phyloP scores from a whole-genome alignment of 64 coral and sea anemone genomes.

The Porites australiensis region DNA sequence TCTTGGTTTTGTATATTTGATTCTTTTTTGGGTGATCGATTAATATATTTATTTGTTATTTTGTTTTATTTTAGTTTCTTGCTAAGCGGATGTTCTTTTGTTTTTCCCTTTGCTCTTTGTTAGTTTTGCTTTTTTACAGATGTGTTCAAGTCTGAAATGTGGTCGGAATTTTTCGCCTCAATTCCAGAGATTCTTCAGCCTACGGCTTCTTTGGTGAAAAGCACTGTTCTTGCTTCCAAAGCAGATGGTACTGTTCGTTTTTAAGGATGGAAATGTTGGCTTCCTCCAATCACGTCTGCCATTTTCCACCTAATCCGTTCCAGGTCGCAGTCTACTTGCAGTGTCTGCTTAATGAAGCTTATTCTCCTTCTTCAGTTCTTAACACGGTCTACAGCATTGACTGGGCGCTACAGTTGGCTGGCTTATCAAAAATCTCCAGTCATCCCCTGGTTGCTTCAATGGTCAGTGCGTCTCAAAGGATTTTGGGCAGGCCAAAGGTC shows the following conservation, averaged over 20 bases:
- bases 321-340: slow-evolving; percentile 6
- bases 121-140: not conserved
- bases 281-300: not conserved
- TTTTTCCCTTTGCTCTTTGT: not conserved
- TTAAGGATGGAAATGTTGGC: slow-evolving; percentile 63
- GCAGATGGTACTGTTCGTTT: slow-evolving; percentile 41
- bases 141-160: slow-evolving; percentile 22
- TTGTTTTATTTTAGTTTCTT: too few species aligned
- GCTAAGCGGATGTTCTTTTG: not conserved
- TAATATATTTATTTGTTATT: too few species aligned
- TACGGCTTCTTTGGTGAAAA: not conserved
- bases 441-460: slow-evolving; percentile 14
- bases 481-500: slow-evolving; percentile 18
- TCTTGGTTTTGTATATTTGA: not conserved
- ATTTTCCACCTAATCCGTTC: slow-evolving; percentile 29
- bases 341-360: not conserved
- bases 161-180: slow-evolving; percentile 1
- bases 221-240: slow-evolving; percentile 5
- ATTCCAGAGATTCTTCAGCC: not conserved
- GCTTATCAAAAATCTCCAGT: slow-evolving; percentile 6
- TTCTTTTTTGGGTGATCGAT: not conserved
- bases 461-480: slow-evolving; percentile 2
- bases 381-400: slow-evolving; percentile 22
- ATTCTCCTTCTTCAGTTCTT: slow-evolving; percentile 10
- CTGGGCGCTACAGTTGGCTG: slow-evolving; percentile 29